Evolutionary conservation across 2,888 invertebrate species (phyloP).

Genomic region (Eristalinus aeneus): DNA sequence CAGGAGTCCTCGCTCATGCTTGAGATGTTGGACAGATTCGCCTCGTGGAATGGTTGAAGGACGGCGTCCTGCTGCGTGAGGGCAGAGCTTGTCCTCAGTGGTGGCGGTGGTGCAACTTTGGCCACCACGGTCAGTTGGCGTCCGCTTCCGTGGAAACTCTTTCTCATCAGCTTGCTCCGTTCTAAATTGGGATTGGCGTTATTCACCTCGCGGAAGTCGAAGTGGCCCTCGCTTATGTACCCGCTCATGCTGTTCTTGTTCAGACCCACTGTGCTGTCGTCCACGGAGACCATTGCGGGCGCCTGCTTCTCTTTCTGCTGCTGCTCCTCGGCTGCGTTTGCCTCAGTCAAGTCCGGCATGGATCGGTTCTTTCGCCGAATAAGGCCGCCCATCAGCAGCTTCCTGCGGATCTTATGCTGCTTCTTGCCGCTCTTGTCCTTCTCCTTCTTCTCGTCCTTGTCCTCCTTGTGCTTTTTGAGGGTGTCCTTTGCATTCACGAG

Average conservation of each 20-base stretch:
- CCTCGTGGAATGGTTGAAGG: slow-evolving; percentile 78
- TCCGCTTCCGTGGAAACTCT: slow-evolving; percentile 93
- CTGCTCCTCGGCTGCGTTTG: slow-evolving; percentile 82
- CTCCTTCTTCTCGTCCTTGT: slow-evolving; percentile 84
- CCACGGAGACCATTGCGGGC: slow-evolving; percentile 83
- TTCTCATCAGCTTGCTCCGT: slow-evolving; percentile 92
- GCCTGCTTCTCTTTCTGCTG: slow-evolving; percentile 75
- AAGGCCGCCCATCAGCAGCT: slow-evolving; percentile 93
- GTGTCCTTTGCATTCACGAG: slow-evolving; percentile 81
- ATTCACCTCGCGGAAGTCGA: slow-evolving; percentile 85
- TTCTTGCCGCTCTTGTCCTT: slow-evolving; percentile 91
- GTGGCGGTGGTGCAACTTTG: slow-evolving; percentile 93
- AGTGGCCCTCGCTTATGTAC: slow-evolving; percentile 92
- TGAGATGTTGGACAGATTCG: slow-evolving; percentile 79
- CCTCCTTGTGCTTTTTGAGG: slow-evolving; percentile 83
- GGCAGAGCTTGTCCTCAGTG: slow-evolving; percentile 92
- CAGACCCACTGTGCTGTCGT: slow-evolving; percentile 88
- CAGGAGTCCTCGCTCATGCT: slow-evolving; percentile 82
- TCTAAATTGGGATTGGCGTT: slow-evolving; percentile 91
- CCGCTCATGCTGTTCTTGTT: slow-evolving; percentile 85
- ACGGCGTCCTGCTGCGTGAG: slow-evolving; percentile 81
- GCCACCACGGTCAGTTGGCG: slow-evolving; percentile 90
- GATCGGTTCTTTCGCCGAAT: slow-evolving; percentile 94
- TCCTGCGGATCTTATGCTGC: slow-evolving; percentile 93
- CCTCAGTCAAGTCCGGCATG: slow-evolving; percentile 95